These are phyloP conservation scores for Pecten maximus DNA, from an alignment of 2,888 invertebrate genomes.

Conservation along the genomic window DNA sequence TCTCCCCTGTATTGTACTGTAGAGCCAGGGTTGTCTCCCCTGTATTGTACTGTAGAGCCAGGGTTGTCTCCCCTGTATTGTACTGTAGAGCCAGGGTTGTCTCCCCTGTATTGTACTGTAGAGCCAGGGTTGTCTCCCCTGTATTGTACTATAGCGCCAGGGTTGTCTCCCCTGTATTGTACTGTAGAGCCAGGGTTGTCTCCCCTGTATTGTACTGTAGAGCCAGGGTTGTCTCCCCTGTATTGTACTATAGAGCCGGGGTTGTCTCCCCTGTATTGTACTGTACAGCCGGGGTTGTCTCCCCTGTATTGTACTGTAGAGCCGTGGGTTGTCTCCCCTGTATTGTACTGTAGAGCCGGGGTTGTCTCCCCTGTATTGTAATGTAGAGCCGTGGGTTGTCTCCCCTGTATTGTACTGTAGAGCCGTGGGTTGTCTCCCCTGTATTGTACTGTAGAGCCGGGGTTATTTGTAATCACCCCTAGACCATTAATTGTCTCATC, in stretches of 20 bases:
- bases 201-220: not conserved
- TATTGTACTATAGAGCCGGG: not conserved
- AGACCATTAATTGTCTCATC: not conserved
- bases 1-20: not conserved
- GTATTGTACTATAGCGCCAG: not conserved
- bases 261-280: not conserved
- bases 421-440: not conserved
- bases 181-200: not conserved
- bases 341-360: not conserved
- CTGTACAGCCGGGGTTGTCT: not conserved
- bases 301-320: not conserved
- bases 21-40: not conserved
- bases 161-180: not conserved
- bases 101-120: not conserved
- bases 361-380: not conserved
- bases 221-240: not conserved
- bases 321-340: not conserved
- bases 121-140: not conserved
- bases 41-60: not conserved
- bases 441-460: not conserved
- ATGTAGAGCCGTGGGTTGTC: not conserved
- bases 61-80: not conserved
- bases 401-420: not conserved
- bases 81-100: not conserved
- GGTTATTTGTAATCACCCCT: not conserved